Base-by-base conservation (phyloP, 2,888 invertebrate species). In the Troides aeacus region DNA sequence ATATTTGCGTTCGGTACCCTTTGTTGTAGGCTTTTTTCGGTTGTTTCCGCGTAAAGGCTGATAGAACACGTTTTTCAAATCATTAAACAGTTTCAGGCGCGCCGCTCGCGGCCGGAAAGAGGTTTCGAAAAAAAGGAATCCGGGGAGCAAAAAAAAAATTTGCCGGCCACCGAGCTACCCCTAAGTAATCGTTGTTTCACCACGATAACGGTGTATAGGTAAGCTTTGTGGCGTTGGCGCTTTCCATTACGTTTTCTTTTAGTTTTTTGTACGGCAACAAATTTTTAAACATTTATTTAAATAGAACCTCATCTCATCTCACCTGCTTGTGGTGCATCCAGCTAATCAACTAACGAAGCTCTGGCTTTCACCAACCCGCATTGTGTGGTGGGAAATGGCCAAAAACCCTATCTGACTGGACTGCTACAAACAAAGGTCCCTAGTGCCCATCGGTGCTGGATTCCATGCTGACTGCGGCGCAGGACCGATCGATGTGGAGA, bases 11-110 rank as follows among this genome's bases (percentile, higher is more conserved):
- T 86, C 80, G 81, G 86, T 86, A 90, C 90, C 91, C 90, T 89
- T 89, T 89, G 88, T 89, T 90, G 86, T 85, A 86, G 87, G 86
- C 89, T 91, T 92, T 81, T 92, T 91, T 89, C 90, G 90, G 89
- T 90, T 90, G 91, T 90, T 90, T 87, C 92, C 88, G 88, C 84
- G 87, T 87, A 89, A 88, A 91, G 87, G 89, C 91, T 91, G 92
- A 92, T 92, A 92, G 91, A 92, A 92, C 92, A 92, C 92, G 92
- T 92, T 92, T 91, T 92, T 92, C 92, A 91, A 92, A 92, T 92
- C 92, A 91, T 92, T 92, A 92, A 92, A 91, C 92, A 90, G 92
- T 92, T 91, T 90, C 87, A 88, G 88, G 87, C 90, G 87, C 84
- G 84, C 79, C 75, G 46, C 46, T 4, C 87, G 86, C 84, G 87